Evolutionary conservation across 2,113 vertebrate genomes (phyloP).

Genomic region (Chamaea fasciata): DNA sequence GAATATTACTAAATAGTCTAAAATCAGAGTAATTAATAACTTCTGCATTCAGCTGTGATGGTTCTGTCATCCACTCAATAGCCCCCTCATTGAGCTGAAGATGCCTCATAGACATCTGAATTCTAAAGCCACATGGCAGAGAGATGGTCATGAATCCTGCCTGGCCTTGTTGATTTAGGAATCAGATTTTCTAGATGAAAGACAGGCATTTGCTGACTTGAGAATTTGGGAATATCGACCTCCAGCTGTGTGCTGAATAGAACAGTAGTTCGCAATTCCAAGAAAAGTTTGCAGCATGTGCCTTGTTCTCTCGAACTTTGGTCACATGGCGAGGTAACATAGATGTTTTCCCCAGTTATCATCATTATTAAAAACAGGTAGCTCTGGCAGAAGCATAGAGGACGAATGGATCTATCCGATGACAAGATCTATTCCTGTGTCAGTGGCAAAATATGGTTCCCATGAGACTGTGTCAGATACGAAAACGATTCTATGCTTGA

Average conservation of each 20-base stretch:
- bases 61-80: background rate
- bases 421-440: slow-evolving; percentile 15
- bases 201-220: background rate
- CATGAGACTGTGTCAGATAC: background rate
- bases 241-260: slow-evolving; percentile 20
- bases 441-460: background rate
- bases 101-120: background rate
- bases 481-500: background rate
- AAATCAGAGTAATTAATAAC: background rate
- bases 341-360: slow-evolving; percentile 35
- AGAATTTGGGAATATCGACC: background rate
- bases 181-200: slow-evolving; percentile 23
- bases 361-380: slow-evolving; percentile 42
- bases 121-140: background rate
- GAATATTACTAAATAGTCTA: background rate
- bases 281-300: slow-evolving; percentile 11
- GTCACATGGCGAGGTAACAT: background rate
- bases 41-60: background rate
- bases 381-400: background rate
- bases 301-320: background rate
- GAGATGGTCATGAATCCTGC: background rate
- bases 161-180: background rate
- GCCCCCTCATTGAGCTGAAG: background rate
- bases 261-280: slow-evolving; percentile 33
- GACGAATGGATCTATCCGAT: background rate